Conservation (phyloP, 2,888 invertebrate species). For the Anoncus sp. region DNA sequence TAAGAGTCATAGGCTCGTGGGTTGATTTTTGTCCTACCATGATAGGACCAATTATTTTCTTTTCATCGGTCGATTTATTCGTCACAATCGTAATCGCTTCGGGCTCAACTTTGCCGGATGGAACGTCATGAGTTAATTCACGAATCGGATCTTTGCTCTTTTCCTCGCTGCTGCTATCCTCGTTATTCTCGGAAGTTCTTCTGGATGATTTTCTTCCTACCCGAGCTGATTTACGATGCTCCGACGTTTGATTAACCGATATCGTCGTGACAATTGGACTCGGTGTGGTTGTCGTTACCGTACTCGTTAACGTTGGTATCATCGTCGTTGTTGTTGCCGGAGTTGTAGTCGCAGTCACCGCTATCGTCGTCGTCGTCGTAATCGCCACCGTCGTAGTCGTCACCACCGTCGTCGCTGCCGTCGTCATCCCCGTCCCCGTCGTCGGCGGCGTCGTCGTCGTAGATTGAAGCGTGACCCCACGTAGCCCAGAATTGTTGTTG, state of each 20-base stretch:
- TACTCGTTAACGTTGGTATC: background rate
- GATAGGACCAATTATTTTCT: conserved; percentile 22
- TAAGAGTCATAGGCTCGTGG: conserved; percentile 87
- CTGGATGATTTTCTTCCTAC: conserved; percentile 87
- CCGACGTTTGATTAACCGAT: conserved; percentile 60
- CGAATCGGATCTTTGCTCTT: conserved; percentile 77
- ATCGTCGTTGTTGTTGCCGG: conserved; percentile 9
- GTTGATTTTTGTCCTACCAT: conserved; percentile 71
- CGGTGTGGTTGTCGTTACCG: background rate
- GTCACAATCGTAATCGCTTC: conserved; percentile 20
- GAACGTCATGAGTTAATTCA: background rate
- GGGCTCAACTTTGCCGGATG: conserved; percentile 35
- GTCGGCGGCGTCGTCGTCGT: conserved; percentile 28
- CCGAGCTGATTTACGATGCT: conserved; percentile 87
- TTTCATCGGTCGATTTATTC: conserved; percentile 42
- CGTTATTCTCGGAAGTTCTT: conserved; percentile 87
- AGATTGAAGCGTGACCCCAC: conserved; percentile 67
- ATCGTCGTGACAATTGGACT: conserved; percentile 61
- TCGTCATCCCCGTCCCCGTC: conserved; percentile 24
- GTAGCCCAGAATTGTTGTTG: conserved; percentile 75
- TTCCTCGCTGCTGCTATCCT: conserved; percentile 87
- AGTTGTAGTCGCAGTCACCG: background rate
- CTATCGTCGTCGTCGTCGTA: conserved; percentile 68
- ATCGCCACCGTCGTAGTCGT: conserved; percentile 57
- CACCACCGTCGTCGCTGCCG: background rate